These are phyloP conservation scores for Cyanoderma ruficeps DNA, from an alignment of 2,113 vertebrate species.

Conservation along the genomic window DNA sequence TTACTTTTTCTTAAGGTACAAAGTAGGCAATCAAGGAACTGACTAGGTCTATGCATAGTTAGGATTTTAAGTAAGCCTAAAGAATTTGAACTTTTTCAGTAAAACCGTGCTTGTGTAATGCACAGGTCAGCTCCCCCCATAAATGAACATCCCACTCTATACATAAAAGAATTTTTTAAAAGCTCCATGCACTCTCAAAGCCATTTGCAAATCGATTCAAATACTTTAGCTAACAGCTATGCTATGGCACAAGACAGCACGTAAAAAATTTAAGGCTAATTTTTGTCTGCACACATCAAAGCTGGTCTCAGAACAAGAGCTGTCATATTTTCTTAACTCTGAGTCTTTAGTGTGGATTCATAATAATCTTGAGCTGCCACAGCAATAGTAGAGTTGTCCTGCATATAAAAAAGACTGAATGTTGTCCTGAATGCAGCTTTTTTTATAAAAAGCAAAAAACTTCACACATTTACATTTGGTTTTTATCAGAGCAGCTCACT, in stretches of 20 bases:
- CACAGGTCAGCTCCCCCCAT: neutral
- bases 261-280: conserved; percentile 52
- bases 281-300: conserved; percentile 12
- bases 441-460: conserved; percentile 8
- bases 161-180: neutral
- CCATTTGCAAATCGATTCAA: neutral
- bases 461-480: neutral
- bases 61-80: neutral
- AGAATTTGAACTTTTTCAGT: neutral
- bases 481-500: conserved; percentile 41
- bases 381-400: neutral
- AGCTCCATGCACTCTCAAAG: neutral
- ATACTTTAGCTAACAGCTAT: neutral
- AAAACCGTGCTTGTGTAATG: neutral
- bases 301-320: neutral
- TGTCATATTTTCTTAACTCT: neutral
- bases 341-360: neutral
- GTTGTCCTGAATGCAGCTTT: neutral
- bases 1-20: neutral
- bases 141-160: neutral
- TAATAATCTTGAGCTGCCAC: conserved; percentile 43
- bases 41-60: conserved; percentile 44
- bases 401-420: conserved; percentile 1
- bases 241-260: conserved; percentile 10
- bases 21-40: conserved; percentile 16